Conservation (phyloP, 1,140 invertebrate species). For the Cotesia glomerata region DNA sequence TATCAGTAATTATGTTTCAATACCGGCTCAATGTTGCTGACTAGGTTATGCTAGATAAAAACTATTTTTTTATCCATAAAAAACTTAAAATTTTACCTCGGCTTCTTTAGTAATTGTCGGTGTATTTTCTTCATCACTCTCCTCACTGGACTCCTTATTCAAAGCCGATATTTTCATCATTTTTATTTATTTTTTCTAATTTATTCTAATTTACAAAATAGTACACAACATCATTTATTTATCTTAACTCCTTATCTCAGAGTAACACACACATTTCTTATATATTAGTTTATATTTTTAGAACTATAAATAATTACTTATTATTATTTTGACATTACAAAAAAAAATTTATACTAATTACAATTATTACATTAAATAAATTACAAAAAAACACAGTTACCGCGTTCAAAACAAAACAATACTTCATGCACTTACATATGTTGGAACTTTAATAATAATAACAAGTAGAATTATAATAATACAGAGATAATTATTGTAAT, state of each 20-base stretch:
- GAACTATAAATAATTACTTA: background rate
- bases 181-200: conserved; percentile 28
- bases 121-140: conserved; percentile 66
- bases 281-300: background rate
- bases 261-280: background rate
- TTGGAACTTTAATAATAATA: background rate
- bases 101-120: conserved; percentile 72
- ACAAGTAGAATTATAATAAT: background rate
- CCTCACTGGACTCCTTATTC: conserved; percentile 70
- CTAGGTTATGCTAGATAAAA: conserved; percentile 20
- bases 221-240: background rate
- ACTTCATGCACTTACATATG: background rate
- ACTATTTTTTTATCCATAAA: conserved; percentile 9
- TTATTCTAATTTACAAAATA: background rate
- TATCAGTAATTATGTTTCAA: background rate
- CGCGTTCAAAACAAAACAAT: background rate
- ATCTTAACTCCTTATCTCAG: background rate
- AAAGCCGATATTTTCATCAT: conserved; percentile 75
- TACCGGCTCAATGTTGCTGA: no score
- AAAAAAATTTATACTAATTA: no score
- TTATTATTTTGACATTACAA: background rate
- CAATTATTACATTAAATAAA: background rate
- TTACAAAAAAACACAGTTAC: background rate
- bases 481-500: no score
- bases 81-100: conserved; percentile 57